Evolutionary conservation across 2,888 invertebrate genomes (phyloP), one percentile per base, ranked within the genome.

Genomic region (Macrophya alboannulata): DNA sequence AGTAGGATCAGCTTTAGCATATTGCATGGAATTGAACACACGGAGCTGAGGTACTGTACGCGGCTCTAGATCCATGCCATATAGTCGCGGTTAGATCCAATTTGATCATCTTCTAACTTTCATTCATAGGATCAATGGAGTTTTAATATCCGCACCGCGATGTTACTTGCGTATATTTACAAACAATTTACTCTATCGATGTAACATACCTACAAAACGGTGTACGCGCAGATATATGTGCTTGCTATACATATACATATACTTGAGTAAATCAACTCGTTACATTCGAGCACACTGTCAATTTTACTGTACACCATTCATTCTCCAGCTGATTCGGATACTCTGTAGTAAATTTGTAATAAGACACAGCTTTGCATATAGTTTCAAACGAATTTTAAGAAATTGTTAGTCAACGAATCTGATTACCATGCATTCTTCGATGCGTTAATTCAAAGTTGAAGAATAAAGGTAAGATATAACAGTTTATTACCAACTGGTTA

Each of bases 391-490:
- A 55, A 21, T 6, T 85, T 68, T 87, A 74, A 74, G 84, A 55
- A 25, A 79, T 85, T 84, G 43, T 86, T 85, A 88, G 86, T 85
- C 84, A 86, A 31, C 85, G 84, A 83, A 59, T 86, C 84, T 82
- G 87, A 87, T 87, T 86, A 84, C 43, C 62, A 68, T 79, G 71
- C 77, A 43, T 59, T 51, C 21, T 71, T 68, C 55, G 55, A 8
- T n/a, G 55, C n/a, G 10, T 17, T 55, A 55, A 55, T 79, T 48
- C 72, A 85, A 76, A 40, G 84, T 86, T 86, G 82, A 72, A 86
- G 77, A 37, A n/a, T 72, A 43, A 8, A 43, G 37, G 43, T 6
- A 37, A 72, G n/a, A 40, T n/a, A 40, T n/a, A 37, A 43, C n/a
- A 31, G 10, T 8, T 55, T 8, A 55, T n/a, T 72, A 72, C 17